A percentile compares a stretch with the other conserved stretches of the same genome.
phyloP scores from a whole-genome alignment of 1,140 invertebrate species.

The Caenorhabditis latens region DNA sequence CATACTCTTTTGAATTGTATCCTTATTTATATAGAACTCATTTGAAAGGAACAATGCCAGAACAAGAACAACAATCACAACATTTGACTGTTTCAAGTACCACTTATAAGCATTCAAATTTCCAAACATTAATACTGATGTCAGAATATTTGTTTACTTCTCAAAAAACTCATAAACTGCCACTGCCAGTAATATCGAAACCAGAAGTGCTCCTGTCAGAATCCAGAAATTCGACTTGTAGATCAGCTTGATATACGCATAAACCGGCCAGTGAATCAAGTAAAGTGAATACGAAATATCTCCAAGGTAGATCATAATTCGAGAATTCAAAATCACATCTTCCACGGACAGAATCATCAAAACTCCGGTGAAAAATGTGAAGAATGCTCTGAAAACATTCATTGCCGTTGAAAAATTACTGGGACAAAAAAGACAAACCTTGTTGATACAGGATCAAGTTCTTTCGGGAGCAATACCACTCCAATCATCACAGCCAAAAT shows the following conservation, averaged over 20 bases:
- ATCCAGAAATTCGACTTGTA: neutral
- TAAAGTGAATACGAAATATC: neutral
- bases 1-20: neutral
- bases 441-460: neutral
- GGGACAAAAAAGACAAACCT: neutral
- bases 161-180: neutral
- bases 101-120: neutral
- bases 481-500: neutral
- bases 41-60: neutral
- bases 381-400: neutral
- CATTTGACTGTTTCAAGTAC: conserved; percentile 7
- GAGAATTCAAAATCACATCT: neutral
- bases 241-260: neutral
- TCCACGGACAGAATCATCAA: neutral
- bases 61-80: neutral
- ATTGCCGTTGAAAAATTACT: neutral
- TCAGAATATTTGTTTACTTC: too few species aligned
- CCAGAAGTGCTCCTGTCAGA: neutral
- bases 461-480: neutral
- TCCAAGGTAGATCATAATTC: neutral
- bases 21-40: neutral
- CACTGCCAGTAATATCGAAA: neutral
- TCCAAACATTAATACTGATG: too few species aligned
- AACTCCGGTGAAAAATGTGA: conserved; percentile 4
- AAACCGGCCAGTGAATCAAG: conserved; percentile 3